phyloP scores from a whole-genome alignment of 2,113 vertebrate species.

The Cynopterus brachyotis region DNA sequence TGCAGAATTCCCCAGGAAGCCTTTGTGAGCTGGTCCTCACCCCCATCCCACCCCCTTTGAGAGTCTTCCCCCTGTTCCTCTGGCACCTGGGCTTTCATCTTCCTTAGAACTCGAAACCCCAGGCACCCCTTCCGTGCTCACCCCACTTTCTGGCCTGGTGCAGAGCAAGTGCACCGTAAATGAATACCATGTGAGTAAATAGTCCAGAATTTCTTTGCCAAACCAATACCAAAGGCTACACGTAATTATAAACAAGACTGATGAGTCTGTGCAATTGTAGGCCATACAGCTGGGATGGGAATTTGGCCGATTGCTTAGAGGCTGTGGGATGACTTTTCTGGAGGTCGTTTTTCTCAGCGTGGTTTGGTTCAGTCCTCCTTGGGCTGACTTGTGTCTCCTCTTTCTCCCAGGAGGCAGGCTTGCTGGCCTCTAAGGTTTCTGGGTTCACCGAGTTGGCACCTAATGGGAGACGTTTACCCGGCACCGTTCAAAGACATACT shows the following conservation, averaged over 20 bases:
- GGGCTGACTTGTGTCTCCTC: background rate
- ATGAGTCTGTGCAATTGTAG: background rate
- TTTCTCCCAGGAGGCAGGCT: background rate
- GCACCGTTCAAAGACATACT: background rate
- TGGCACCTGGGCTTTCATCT: background rate
- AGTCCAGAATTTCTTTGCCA: conserved; percentile 17
- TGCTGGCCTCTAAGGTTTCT: background rate
- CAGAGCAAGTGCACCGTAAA: background rate
- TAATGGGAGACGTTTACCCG: background rate
- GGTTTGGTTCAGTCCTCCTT: background rate
- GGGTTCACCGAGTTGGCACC: background rate
- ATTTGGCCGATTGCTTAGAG: background rate
- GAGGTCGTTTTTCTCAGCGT: background rate
- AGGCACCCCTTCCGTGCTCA: background rate
- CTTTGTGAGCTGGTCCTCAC: background rate
- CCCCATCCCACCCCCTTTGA: rapidly evolving
- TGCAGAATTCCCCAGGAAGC: background rate
- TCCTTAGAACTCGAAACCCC: background rate
- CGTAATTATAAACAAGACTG: background rate
- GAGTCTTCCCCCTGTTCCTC: background rate
- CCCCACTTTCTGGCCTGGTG: background rate
- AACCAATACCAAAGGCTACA: background rate
- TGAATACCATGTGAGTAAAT: conserved; percentile 38
- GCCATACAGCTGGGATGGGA: background rate
- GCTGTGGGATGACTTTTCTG: background rate